These are phyloP conservation scores for Eulemur rubriventer DNA, from an alignment of 2,797 vertebrate species.

Conservation along the genomic window DNA sequence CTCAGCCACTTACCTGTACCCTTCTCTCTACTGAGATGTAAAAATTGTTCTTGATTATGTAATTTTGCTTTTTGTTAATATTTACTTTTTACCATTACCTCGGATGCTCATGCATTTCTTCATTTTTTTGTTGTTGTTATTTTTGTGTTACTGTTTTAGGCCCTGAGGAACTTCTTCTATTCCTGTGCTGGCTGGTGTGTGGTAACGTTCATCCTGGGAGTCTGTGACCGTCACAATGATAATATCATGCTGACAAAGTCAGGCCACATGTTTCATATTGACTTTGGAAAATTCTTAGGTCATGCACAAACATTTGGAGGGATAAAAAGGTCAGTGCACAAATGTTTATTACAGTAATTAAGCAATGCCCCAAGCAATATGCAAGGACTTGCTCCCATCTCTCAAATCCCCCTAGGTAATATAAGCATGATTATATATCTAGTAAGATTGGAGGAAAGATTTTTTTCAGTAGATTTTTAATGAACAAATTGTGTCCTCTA, in stretches of 20 bases:
- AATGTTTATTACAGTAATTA: conserved; percentile 38
- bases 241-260: conserved; percentile 86
- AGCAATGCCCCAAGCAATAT: conserved; percentile 36
- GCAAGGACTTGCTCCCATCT: neutral
- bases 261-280: conserved; percentile 87
- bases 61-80: neutral
- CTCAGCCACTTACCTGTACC: neutral
- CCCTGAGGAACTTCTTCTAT: conserved; percentile 84
- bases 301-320: conserved; percentile 86
- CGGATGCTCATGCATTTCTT: neutral
- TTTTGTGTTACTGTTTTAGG: conserved; percentile 75
- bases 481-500: conserved; percentile 42
- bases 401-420: neutral
- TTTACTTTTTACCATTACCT: neutral
- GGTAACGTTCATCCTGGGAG: conserved; percentile 86
- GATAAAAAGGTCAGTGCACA: conserved; percentile 84
- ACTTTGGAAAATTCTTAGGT: conserved; percentile 87
- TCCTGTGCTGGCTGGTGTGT: conserved; percentile 88
- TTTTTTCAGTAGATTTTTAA: conserved; percentile 27
- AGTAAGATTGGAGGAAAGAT: neutral
- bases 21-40: neutral
- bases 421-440: conserved; percentile 18
- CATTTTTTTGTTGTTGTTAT: neutral
- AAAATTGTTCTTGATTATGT: neutral
- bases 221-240: conserved; percentile 88